phyloP scores from a whole-genome alignment of 2,888 invertebrate species.

The Pteria penguin region DNA sequence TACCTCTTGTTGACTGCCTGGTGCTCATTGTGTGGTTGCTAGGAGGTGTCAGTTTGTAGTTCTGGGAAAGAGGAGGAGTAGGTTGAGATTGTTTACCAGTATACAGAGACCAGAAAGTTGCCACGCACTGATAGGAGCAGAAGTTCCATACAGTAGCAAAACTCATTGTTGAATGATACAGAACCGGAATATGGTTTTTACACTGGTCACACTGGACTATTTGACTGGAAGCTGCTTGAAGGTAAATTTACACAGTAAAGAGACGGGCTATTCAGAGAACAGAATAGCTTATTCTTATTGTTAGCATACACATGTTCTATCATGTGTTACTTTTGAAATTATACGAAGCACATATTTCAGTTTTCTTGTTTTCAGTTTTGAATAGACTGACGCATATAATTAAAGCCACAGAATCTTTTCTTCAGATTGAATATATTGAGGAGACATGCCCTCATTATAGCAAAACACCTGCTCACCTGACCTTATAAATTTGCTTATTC shows the following conservation, averaged over 20 bases:
- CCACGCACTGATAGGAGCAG: slow-evolving; percentile 80
- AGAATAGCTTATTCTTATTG: slow-evolving; percentile 87
- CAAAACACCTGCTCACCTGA: no score
- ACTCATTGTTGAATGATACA: slow-evolving; percentile 81
- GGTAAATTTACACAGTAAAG: slow-evolving; percentile 82
- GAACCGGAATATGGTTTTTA: slow-evolving; percentile 77
- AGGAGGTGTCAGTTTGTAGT: slow-evolving; percentile 14
- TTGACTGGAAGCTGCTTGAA: slow-evolving; percentile 79
- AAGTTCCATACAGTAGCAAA: slow-evolving; percentile 81
- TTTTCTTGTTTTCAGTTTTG: slow-evolving; percentile 82
- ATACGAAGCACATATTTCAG: slow-evolving; percentile 95
- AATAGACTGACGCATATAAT: slow-evolving; percentile 95
- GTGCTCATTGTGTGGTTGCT: slow-evolving; percentile 2
- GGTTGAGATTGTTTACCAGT: slow-evolving; percentile 26
- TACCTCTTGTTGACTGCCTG: slow-evolving; percentile 31
- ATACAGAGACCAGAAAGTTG: slow-evolving; percentile 80
- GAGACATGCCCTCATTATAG: slow-evolving; percentile 84
- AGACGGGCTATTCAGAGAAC: slow-evolving; percentile 92
- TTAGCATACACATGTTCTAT: slow-evolving; percentile 86
- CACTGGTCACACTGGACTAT: slow-evolving; percentile 80
- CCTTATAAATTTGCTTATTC: no score
- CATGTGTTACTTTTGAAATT: slow-evolving; percentile 95
- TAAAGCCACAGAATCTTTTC: no score
- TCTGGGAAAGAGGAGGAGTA: slow-evolving; percentile 19
- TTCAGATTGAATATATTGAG: slow-evolving; percentile 76